phyloP scores from a whole-genome alignment of 2,113 vertebrate species.

The Rhombomys opimus region DNA sequence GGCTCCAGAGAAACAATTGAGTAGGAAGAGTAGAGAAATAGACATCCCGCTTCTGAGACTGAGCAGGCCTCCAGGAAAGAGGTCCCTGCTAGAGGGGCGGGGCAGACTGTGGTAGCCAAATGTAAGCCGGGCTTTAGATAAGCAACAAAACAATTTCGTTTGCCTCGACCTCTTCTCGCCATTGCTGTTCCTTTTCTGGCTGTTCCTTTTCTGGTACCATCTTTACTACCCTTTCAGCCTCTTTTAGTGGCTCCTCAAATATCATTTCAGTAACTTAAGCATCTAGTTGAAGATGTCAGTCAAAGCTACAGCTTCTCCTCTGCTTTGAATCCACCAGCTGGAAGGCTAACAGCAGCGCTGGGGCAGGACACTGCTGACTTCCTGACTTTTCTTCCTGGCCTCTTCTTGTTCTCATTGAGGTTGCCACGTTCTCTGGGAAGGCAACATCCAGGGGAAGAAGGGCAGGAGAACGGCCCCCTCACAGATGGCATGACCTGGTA shows the following conservation, averaged over 20 bases:
- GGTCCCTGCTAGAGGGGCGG: not conserved
- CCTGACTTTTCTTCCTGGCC: not conserved
- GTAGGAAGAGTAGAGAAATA: not conserved
- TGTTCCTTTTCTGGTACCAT: not conserved
- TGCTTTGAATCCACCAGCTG: not conserved
- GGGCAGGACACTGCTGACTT: not conserved
- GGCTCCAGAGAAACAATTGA: too few relatives aligned
- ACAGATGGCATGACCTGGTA: not conserved
- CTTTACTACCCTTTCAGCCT: not conserved
- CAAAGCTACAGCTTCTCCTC: not conserved
- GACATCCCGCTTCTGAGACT: not conserved
- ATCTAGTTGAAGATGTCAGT: not conserved
- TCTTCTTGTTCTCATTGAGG: not conserved
- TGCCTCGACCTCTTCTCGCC: not conserved
- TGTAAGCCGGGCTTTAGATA: not conserved
- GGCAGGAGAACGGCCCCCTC: too few relatives aligned
- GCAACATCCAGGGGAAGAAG: not conserved
- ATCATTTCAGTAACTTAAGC: not conserved
- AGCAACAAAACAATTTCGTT: not conserved
- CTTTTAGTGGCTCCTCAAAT: not conserved
- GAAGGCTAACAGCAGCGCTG: not conserved
- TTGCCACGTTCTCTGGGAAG: not conserved
- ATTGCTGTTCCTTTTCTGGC: not conserved
- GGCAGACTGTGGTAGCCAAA: not conserved
- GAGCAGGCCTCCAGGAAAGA: not conserved